phyloP scores from a whole-genome alignment of 2,797 vertebrate species.

The Podarcis siculus region DNA sequence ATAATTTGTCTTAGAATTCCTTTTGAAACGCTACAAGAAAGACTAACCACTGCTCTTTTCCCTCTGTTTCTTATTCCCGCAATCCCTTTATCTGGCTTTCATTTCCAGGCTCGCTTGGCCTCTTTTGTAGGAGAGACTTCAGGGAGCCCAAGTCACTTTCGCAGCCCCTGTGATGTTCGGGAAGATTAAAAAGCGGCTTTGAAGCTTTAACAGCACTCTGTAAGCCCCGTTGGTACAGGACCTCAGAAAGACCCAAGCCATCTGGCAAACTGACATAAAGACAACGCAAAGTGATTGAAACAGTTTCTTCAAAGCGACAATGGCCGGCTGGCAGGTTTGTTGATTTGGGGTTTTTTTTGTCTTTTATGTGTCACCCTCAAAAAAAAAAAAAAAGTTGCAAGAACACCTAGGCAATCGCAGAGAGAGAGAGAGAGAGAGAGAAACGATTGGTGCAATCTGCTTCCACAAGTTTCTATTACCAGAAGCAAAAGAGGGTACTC shows the following conservation, averaged over 20 bases:
- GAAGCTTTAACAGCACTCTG: slow-evolving; percentile 92
- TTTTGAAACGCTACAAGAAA: slow-evolving; percentile 88
- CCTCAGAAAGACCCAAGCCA: slow-evolving; percentile 93
- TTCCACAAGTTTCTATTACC: slow-evolving; percentile 69
- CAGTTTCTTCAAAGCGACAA: slow-evolving; percentile 89
- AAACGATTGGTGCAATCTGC: slow-evolving; percentile 77
- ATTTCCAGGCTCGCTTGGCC: slow-evolving; percentile 90
- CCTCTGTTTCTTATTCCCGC: slow-evolving; percentile 88
- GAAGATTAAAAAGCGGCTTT: slow-evolving; percentile 99
- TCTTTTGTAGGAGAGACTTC: slow-evolving; percentile 93
- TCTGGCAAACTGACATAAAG: slow-evolving; percentile 94
- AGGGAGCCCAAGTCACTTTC: slow-evolving; percentile 95
- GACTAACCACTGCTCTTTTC: slow-evolving; percentile 87
- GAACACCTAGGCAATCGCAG: slow-evolving; percentile 92
- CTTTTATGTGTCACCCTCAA: slow-evolving; percentile 92
- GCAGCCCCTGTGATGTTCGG: slow-evolving; percentile 96
- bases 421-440: slow-evolving; percentile 60
- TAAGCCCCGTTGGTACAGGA: slow-evolving; percentile 87
- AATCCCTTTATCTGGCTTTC: slow-evolving; percentile 99
- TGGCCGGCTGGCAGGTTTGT: slow-evolving; percentile 86
- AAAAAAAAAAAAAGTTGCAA: slow-evolving; percentile 77
- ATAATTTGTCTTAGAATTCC: slow-evolving; percentile 91
- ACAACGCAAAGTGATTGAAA: slow-evolving; percentile 92
- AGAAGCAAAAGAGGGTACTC: slow-evolving; percentile 40
- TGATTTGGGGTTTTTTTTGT: slow-evolving; percentile 91